Evolutionary conservation across 2,888 invertebrate genomes (phyloP).

Genomic region (Bugulina stolonifera): DNA sequence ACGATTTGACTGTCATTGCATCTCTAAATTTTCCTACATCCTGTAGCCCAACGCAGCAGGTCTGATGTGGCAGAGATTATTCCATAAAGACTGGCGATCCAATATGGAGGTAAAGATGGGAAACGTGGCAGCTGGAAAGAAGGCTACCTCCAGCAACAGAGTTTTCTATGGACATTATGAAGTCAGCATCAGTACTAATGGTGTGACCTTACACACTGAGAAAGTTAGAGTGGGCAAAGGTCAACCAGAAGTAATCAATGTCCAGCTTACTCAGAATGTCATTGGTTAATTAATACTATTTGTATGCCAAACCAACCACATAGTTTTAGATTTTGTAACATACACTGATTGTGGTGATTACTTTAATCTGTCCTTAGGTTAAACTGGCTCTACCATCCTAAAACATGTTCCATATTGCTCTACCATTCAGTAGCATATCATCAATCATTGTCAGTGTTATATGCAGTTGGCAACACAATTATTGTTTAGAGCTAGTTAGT

Average conservation of each 20-base stretch:
- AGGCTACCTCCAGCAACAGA: neutral
- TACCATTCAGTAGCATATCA: too few relatives aligned
- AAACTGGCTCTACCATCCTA: too few relatives aligned
- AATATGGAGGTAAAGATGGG: neutral
- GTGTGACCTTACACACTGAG: neutral
- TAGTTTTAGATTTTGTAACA: too few relatives aligned
- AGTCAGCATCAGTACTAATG: neutral
- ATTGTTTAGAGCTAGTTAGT: too few relatives aligned
- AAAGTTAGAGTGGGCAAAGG: neutral
- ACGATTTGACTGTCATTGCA: too few relatives aligned
- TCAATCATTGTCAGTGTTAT: too few relatives aligned
- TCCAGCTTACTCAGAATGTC: neutral
- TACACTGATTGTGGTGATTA: too few relatives aligned
- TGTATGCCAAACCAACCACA: too few relatives aligned
- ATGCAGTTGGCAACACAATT: too few relatives aligned
- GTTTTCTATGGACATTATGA: constrained; percentile 15
- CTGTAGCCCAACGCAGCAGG: constrained; percentile 26
- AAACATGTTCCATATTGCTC: too few relatives aligned
- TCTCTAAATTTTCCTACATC: too few relatives aligned
- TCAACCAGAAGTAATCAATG: neutral
- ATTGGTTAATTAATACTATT: constrained; percentile 23
- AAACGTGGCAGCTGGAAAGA: neutral
- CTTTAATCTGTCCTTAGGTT: too few relatives aligned
- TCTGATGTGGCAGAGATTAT: constrained; percentile 15
- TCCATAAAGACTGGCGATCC: constrained; percentile 18